Evolutionary conservation across 1,140 invertebrate genomes (phyloP).

Genomic region (Dreissena rostriformis): DNA sequence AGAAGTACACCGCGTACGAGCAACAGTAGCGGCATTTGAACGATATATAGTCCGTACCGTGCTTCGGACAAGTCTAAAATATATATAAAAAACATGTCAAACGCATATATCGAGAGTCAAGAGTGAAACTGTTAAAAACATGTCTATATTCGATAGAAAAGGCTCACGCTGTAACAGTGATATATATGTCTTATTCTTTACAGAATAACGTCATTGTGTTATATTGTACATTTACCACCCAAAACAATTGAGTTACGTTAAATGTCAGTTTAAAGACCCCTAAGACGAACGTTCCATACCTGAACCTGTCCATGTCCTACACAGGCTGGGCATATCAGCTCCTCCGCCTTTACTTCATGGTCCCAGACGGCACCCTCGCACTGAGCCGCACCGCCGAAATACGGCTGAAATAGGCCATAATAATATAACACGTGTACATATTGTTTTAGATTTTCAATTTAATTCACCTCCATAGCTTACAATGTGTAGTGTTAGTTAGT

Average conservation of each 20-base stretch:
- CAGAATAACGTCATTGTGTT: background rate
- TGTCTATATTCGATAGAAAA: background rate
- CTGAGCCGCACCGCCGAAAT: conserved; percentile 46
- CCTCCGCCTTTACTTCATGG: conserved; percentile 7
- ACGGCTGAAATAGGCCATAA: conserved; percentile 19
- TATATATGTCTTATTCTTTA: background rate
- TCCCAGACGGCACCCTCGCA: conserved; percentile 41
- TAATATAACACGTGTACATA: too few species aligned
- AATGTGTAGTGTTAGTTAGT: too few species aligned
- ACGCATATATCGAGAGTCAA: background rate
- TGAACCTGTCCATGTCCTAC: background rate
- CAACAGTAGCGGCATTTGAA: conserved; percentile 66
- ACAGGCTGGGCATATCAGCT: conserved; percentile 41
- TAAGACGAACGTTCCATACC: conserved; percentile 8
- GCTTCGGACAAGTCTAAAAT: conserved; percentile 43
- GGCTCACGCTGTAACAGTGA: background rate
- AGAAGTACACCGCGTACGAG: conserved; percentile 50
- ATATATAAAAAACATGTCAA: background rate
- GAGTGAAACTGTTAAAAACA: background rate
- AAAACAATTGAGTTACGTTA: background rate
- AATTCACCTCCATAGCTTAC: too few species aligned
- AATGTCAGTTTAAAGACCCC: background rate
- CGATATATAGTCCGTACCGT: conserved; percentile 57
- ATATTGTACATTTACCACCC: background rate
- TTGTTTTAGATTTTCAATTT: too few species aligned